These are phyloP conservation scores for Pelusios castaneus DNA, from an alignment of 2,113 vertebrate species.

Conservation along the genomic window DNA sequence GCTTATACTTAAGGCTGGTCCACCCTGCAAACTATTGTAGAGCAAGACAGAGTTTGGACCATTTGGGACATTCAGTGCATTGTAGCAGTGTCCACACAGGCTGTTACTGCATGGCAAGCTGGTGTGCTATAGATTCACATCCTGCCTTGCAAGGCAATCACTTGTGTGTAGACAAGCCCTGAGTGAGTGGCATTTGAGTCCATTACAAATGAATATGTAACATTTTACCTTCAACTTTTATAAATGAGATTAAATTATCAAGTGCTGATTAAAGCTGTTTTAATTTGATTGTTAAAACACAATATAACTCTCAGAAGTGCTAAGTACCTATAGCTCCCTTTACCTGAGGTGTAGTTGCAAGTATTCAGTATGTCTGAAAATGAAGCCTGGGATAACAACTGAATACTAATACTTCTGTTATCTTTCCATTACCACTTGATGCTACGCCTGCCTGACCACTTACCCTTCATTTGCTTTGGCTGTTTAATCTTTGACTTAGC, in stretches of 20 bases:
- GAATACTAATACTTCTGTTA: neutral
- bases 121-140: neutral
- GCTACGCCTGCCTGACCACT: neutral
- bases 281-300: neutral
- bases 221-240: neutral
- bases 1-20: neutral
- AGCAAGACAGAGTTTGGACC: neutral
- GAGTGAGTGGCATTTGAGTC: neutral
- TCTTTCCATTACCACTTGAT: neutral
- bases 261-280: neutral
- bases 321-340: neutral
- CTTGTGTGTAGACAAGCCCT: neutral
- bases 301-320: neutral
- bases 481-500: conserved; percentile 33
- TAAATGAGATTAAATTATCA: neutral
- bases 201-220: neutral
- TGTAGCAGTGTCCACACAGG: neutral
- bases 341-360: neutral
- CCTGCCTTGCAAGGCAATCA: neutral
- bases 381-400: neutral
- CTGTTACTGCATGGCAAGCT: neutral
- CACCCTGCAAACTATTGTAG: neutral
- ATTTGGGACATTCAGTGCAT: neutral
- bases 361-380: neutral
- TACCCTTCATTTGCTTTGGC: conserved; percentile 1